Evolutionary conservation across 2,888 invertebrate species (phyloP).

Genomic region (Agrotis exclamationis): DNA sequence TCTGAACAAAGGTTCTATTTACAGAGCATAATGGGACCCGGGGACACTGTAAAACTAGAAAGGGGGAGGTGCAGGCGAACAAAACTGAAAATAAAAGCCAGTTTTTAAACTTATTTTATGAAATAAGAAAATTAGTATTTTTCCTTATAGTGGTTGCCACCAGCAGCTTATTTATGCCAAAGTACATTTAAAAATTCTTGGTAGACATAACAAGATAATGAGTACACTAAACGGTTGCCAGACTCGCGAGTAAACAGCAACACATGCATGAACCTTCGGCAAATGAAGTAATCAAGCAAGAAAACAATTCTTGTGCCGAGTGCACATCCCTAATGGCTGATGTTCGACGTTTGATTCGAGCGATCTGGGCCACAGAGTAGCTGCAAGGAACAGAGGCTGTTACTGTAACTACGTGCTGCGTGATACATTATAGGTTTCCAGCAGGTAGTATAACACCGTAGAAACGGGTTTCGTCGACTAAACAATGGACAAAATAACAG

Average conservation of each 20-base stretch:
- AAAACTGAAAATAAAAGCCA: no score
- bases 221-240: not conserved
- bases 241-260: constrained; percentile 27
- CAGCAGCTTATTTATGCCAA: not conserved
- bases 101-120: no score
- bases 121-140: no score
- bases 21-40: no score
- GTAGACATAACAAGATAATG: not conserved
- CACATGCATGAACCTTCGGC: constrained; percentile 30
- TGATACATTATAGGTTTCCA: not conserved
- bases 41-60: no score
- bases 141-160: no score
- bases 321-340: constrained; percentile 76
- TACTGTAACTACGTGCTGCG: not conserved
- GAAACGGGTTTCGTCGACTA: no score
- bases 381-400: constrained; percentile 11
- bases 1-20: no score
- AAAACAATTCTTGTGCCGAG: constrained; percentile 61
- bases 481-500: no score
- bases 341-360: constrained; percentile 74
- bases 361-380: constrained; percentile 68
- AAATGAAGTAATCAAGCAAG: constrained; percentile 58
- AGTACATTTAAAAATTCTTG: not conserved
- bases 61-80: no score
- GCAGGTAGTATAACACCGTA: no score